Conservation (phyloP, 2,113 vertebrate species). For the Brachyistius frenatus region DNA sequence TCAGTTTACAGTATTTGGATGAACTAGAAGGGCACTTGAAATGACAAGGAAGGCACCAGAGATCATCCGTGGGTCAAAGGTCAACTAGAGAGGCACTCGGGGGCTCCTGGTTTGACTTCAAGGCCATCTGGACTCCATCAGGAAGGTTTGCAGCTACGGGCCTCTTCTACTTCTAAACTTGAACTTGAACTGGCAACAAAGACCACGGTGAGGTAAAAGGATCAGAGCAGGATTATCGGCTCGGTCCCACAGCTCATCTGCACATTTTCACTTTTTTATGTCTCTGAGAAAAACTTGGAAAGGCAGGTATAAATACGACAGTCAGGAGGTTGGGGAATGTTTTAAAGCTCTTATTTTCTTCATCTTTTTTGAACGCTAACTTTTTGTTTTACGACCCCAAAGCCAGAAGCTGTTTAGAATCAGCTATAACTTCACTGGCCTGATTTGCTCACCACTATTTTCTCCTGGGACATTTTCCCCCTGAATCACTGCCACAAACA, state of each 20-base stretch:
- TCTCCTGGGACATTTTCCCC: constrained; percentile 56
- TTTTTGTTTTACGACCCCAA: not conserved
- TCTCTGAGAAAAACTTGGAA: constrained; percentile 30
- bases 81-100: not conserved
- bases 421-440: not conserved
- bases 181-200: not conserved
- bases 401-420: constrained; percentile 16
- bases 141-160: too few species aligned
- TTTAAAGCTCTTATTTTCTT: constrained; percentile 17
- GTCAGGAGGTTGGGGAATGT: constrained; percentile 27
- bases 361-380: not conserved
- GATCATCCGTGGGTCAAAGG: not conserved
- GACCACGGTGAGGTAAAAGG: not conserved
- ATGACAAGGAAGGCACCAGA: not conserved
- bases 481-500: constrained; percentile 62
- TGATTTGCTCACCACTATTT: constrained; percentile 11
- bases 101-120: not conserved
- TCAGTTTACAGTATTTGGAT: not conserved
- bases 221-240: not conserved
- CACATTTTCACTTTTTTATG: not conserved
- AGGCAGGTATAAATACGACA: not conserved
- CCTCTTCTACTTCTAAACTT: too few species aligned
- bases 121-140: not conserved
- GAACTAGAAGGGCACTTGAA: not conserved
- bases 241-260: not conserved